These are phyloP conservation scores for Oreochromis grahami DNA, from an alignment of 2,797 vertebrate species.

Conservation along the genomic window DNA sequence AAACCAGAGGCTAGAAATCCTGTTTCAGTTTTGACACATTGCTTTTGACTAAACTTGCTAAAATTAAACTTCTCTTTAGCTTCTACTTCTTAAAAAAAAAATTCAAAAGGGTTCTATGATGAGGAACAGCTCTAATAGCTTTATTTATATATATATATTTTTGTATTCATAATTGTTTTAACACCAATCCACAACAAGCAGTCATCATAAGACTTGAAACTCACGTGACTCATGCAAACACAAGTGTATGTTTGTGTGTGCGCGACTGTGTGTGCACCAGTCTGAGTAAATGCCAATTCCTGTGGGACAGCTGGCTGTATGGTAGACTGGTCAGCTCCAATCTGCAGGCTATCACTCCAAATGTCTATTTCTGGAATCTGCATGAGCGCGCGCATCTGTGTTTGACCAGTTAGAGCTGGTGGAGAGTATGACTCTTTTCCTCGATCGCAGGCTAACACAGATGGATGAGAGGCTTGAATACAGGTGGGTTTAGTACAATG, in stretches of 20 bases:
- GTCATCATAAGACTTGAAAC: background rate
- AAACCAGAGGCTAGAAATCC: background rate
- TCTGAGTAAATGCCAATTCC: conserved; percentile 46
- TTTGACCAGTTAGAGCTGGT: conserved; percentile 37
- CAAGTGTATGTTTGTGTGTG: background rate
- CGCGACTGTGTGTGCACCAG: background rate
- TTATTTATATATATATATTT: background rate
- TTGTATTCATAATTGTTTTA: background rate
- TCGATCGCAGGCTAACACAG: conserved; percentile 44
- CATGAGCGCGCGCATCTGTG: background rate
- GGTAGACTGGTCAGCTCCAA: conserved; percentile 46
- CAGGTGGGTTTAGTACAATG: conserved; percentile 1
- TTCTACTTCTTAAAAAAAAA: background rate
- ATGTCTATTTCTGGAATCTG: conserved; percentile 42
- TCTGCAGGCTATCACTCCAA: conserved; percentile 36
- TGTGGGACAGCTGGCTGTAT: conserved; percentile 49
- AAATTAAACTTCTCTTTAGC: background rate
- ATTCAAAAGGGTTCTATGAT: background rate
- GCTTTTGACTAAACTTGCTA: too few relatives aligned
- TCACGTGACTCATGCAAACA: background rate
- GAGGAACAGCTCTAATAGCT: rapidly evolving
- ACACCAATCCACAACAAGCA: background rate
- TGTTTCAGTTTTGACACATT: background rate
- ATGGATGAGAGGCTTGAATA: conserved; percentile 25
- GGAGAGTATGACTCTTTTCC: background rate